phyloP scores from a whole-genome alignment of 1,140 invertebrate genomes.

The Aphidius ervi region DNA sequence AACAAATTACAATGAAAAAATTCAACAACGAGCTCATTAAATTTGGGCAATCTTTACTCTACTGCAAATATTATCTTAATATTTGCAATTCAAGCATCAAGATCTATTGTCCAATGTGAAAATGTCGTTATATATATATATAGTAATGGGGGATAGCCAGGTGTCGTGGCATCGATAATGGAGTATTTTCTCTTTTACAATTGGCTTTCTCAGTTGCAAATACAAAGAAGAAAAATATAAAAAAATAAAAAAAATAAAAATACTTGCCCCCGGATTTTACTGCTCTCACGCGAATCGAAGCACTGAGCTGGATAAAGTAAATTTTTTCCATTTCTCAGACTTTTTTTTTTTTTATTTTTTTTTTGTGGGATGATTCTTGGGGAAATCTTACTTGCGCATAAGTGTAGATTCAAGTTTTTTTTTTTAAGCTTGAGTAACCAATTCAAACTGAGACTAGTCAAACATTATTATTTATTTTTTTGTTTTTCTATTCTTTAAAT shows the following conservation, averaged over 20 bases:
- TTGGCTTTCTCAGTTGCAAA: conserved; percentile 15
- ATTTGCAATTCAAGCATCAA: conserved; percentile 19
- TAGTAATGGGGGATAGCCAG: conserved; percentile 8
- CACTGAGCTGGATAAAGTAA: conserved; percentile 19
- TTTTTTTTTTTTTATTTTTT: not conserved
- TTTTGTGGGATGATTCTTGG: conserved; percentile 9
- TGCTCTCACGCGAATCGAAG: not conserved
- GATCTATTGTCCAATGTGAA: conserved; percentile 3
- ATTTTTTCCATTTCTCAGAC: conserved; percentile 15
- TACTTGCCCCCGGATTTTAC: conserved; percentile 1
- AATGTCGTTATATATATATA: not conserved
- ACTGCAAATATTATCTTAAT: conserved; percentile 14
- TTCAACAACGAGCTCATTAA: not conserved
- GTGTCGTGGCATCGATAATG: conserved; percentile 24
- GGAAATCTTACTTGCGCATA: not conserved
- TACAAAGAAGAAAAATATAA: not conserved
- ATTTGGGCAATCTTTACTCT: conserved; percentile 3
- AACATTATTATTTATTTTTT: too few species aligned
- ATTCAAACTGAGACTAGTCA: not conserved
- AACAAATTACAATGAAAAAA: too few species aligned
- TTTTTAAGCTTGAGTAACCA: not conserved
- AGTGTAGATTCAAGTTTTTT: conserved; percentile 14
- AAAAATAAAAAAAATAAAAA: not conserved
- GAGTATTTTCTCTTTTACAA: conserved; percentile 19
- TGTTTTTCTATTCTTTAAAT: too few species aligned